Evolutionary conservation across 2,797 vertebrate genomes (phyloP), one percentile per base, ranked within the genome.

Genomic region (Arnoldichthys spilopterus): DNA sequence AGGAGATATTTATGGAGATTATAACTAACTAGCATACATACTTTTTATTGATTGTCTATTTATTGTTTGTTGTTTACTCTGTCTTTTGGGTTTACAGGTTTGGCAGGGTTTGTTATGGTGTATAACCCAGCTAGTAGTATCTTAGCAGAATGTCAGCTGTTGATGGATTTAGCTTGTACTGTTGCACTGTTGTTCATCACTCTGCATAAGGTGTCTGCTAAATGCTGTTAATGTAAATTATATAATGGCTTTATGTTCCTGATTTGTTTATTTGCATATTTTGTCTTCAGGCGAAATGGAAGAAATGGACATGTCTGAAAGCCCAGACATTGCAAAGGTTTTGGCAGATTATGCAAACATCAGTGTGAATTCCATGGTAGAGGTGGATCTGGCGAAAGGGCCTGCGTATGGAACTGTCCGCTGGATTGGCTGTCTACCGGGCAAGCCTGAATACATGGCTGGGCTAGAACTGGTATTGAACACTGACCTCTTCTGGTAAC

Each of bases 391-490:
- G 77, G 85, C 22, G 1, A 12, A 11, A 0, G 89, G 88, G 0
- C 89, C 83, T 1, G 68, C 82, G 0, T 94, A 92, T 0, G 96
- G 95, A 79, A 95, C 90, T 24, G 93, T 97, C 79, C 95, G 94
- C 45, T 97, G 96, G 96, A 88, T 94, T 34, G 96, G 96, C 0
- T 63, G 0, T 20, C 67, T 96, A 53, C 90, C 91, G 0, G 86
- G 73, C 0, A 80, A 64, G 0, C 3, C 26, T 0, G 89, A 89
- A 1, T 72, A 18, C 43, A 93, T 92, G 90, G 96, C 90, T 3
- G 96, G 96, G 49, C 88, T 97, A 0, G 96, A 97, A 77, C 89
- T 97, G 94, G 96, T 97, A 93, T 86, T 82, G 6, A 71, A 58
- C 54, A 72, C 28, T 82, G 54, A 49, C 64, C 72, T 72, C 49